Conservation (phyloP, 2,797 vertebrate genomes). For the Cirrhinus molitorella region DNA sequence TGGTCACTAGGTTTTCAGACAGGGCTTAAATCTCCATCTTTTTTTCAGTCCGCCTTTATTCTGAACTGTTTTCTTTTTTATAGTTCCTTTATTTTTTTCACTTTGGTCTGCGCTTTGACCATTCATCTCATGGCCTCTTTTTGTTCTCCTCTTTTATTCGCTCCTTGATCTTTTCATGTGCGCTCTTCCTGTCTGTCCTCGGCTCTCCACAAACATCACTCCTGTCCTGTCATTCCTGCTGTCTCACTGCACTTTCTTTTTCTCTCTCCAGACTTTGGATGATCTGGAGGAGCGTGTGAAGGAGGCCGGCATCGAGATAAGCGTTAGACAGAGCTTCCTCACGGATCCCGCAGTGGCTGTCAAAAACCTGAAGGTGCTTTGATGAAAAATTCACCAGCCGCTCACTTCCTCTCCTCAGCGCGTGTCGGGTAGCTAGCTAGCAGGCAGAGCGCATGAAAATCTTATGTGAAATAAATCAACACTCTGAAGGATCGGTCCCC, state of each 20-base stretch:
- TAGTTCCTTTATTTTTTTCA: not conserved
- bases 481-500: slow-evolving; percentile 26
- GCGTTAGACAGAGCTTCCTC: slow-evolving; percentile 96
- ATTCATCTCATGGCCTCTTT: slow-evolving; percentile 3
- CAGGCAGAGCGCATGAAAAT: slow-evolving; percentile 54
- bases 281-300: slow-evolving; percentile 92
- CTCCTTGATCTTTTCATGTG: slow-evolving; percentile 21
- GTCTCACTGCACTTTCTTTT: slow-evolving; percentile 28
- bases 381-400: slow-evolving; percentile 62
- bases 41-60: not conserved
- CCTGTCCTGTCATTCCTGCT: slow-evolving; percentile 58
- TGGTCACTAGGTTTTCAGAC: not conserved
- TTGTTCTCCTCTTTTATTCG: slow-evolving; percentile 19
- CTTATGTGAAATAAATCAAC: slow-evolving; percentile 55
- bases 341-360: slow-evolving; percentile 95
- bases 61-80: not conserved
- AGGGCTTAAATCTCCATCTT: not conserved
- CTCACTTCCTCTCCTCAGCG: slow-evolving; percentile 43
- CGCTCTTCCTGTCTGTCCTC: slow-evolving; percentile 34
- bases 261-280: slow-evolving; percentile 85
- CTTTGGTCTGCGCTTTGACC: slow-evolving; percentile 25
- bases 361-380: slow-evolving; percentile 93
- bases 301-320: slow-evolving; percentile 94
- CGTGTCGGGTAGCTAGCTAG: slow-evolving; percentile 31
- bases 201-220: slow-evolving; percentile 42